Evolutionary conservation across 2,888 invertebrate species (phyloP), one percentile per base, ranked within the genome.

Genomic region (Cinara cedri): DNA sequence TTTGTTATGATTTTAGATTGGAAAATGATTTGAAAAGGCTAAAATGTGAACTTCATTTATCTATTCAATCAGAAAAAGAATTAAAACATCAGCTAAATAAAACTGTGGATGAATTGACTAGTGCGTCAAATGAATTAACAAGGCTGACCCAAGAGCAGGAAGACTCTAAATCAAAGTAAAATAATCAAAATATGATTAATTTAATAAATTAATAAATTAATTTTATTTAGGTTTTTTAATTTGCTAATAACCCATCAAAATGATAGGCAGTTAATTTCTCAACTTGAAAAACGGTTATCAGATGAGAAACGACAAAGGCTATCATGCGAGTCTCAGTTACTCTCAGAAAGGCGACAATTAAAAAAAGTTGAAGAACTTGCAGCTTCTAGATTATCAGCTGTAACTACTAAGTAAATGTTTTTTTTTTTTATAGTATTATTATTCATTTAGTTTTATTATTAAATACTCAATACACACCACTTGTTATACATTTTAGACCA

Each of bases 131-230:
- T 83, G 94, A 96, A 86, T 88, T 93, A 84, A 88, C 89, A 81
- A 91, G 91, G 84, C 89, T 95, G 85, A 93, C 93, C 87, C 91
- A 93, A 85, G 94, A 95, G 85, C 92, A 95, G 85, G 95, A 96
- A 84, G 92, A 93, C 85, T 87, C 96, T 83, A 96, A 96, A 85
- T 91, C 91, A 85, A 93, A 93, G 91, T 92, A 84, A 86, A 88
- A 86, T 34, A 60, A 54, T 13, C 78, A 72, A 81, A 60, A n/a
- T 34, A 46, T 46, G 1, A 21, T 63, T 13, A 19, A 49, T 19
- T 63, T 51, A 62, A 16, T 72, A 14, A 10, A 24, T 26, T 26
- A 26, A 57, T 34, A 34, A 42, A 57, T 26, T n/a, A 3, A 51
- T 51, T 34, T 68, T 62, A 14, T 51, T 14, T 84, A 91, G 92